A percentile compares a stretch with the other conserved stretches of the same genome.
Evolutionary conservation across 2,888 invertebrate genomes (phyloP).

Genomic region (Uloborus plumipes): DNA sequence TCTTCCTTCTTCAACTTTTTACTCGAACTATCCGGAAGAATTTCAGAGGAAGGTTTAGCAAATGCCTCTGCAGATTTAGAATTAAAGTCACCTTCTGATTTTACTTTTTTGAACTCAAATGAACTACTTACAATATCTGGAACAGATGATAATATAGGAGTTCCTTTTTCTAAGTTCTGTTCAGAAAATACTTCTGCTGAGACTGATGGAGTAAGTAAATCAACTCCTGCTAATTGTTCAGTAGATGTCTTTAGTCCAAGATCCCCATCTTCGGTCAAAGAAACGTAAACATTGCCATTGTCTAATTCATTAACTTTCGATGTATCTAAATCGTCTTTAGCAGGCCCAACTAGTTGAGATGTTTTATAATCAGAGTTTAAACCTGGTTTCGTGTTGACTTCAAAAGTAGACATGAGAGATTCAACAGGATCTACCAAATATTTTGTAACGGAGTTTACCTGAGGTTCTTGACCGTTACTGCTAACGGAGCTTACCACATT

Average conservation of each 20-base stretch:
- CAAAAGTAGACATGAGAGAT: conserved; percentile 3
- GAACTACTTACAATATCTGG: not conserved
- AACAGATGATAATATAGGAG: too few relatives aligned
- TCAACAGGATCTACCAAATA: conserved; percentile 29
- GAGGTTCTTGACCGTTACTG: conserved; percentile 63
- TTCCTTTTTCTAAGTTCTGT: not conserved
- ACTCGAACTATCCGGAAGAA: not conserved
- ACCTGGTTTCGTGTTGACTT: conserved; percentile 1
- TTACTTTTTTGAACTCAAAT: not conserved
- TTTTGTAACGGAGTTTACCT: conserved; percentile 41
- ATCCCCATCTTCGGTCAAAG: conserved; percentile 39
- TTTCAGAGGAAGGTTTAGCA: not conserved
- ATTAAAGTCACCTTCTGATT: not conserved
- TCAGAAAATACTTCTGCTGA: conserved; percentile 17
- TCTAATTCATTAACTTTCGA: conserved; percentile 50
- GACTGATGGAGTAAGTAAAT: conserved; percentile 31
- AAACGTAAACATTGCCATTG: conserved; percentile 36
- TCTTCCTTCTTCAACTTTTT: conserved; percentile 21
- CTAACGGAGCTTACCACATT: conserved; percentile 62
- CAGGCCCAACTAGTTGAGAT: conserved; percentile 5
- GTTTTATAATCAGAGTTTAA: conserved; percentile 16
- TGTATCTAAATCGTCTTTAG: conserved; percentile 56
- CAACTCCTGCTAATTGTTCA: not conserved
- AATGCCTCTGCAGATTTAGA: not conserved
- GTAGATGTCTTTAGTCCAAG: conserved; percentile 34